Evolutionary conservation across 2,797 vertebrate genomes (phyloP), one percentile per base, ranked within the genome.

Genomic region (Oreonectes daqikongensis): DNA sequence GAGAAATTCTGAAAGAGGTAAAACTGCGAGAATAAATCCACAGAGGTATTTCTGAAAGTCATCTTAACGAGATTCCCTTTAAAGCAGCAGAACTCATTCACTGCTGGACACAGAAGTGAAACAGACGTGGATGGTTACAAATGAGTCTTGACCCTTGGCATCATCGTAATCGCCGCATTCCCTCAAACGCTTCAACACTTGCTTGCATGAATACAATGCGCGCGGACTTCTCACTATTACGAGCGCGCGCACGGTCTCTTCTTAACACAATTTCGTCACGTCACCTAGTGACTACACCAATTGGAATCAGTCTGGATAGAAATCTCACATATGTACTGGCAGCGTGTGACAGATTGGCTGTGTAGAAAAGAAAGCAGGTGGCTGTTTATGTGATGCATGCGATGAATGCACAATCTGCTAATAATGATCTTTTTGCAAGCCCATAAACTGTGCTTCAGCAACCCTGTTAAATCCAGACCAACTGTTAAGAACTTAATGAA

Each of bases 1-100:
- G 90, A 88, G 4, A 80, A 85, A 76, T 93, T 92, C 1, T 84
- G 75, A 57, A 84, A 83, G 44, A 85, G 24, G 0, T 86, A 90
- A 4, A 87, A 78, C 0, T 0, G 48, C 24, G 82, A 83, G 60
- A 87, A 78, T 30, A 83, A 26, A 30, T 80, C 84, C 24, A 77
- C 69, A 0, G 82, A 61, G 32, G 82, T 89, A 79, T 71, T 83
- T 20, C 42, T 69, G 53, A 83, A 83, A 8, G 18, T 38, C 72
- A 72, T 83, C 22, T 10, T 63, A 20, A 40, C 53, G 20, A 42
- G 52, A 15, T 32, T 46, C 7, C 15, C 35, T 9, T 35, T 9
- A 35, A 35, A 35, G 8, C 0, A 8, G 32, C 32, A 35, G 32
- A 7, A 17, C 72, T 53, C 17, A n/a, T 26, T 1, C 60, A 28